These are phyloP conservation scores for Hybognathus amarus DNA, from an alignment of 2,797 vertebrate genomes.

Conservation along the genomic window DNA sequence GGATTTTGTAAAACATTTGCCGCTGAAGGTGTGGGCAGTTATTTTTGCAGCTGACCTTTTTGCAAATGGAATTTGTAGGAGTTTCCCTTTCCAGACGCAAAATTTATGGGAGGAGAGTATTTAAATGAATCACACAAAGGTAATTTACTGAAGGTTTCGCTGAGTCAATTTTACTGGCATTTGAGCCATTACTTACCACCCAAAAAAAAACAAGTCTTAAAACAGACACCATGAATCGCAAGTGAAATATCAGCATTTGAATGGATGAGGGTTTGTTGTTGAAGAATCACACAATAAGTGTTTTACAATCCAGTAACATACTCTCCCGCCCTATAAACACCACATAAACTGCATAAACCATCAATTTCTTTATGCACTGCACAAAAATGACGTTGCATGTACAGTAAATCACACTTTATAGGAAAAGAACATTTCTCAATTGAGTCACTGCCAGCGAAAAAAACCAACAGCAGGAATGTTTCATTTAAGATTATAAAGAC, in stretches of 20 bases:
- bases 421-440: conserved; percentile 41
- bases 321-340: conserved; percentile 43
- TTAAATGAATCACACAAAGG: no score
- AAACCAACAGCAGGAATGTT: conserved; percentile 11
- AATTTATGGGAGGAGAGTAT: no score
- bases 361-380: conserved; percentile 39
- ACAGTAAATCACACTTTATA: conserved; percentile 51
- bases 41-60: no score
- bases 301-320: conserved; percentile 27
- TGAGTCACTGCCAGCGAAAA: conserved; percentile 7
- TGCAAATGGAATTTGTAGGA: no score
- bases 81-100: no score
- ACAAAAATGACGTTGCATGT: conserved; percentile 23
- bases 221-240: conserved; percentile 5
- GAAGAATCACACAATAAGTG: conserved; percentile 6
- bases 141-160: no score
- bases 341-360: conserved; percentile 36
- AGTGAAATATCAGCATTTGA: conserved; percentile 19
- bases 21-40: no score
- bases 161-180: no score
- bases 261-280: conserved; percentile 4
- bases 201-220: no score
- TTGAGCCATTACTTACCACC: no score
- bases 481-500: conserved; percentile 34
- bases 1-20: no score